These are phyloP conservation scores for Nowickia ferox DNA, from an alignment of 2,888 invertebrate genomes.

Conservation along the genomic window DNA sequence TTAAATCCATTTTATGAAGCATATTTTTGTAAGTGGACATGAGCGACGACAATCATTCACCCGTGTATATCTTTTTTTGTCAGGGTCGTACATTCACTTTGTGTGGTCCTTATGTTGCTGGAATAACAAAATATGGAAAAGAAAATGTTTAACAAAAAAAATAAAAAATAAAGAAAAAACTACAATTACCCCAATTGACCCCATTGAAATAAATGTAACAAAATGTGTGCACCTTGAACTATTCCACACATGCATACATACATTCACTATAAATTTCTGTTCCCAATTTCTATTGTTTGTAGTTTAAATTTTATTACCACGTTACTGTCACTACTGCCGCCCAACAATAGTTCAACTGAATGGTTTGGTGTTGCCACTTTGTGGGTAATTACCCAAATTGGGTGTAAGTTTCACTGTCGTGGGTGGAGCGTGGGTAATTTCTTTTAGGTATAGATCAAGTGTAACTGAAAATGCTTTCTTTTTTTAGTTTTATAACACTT, in stretches of 20 bases:
- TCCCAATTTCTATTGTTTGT: neutral
- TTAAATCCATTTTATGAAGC: slow-evolving; percentile 31
- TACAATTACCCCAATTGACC: slow-evolving; percentile 53
- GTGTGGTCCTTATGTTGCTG: slow-evolving; percentile 49
- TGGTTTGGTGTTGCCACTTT: neutral
- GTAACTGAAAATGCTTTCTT: too few species aligned
- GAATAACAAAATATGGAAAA: slow-evolving; percentile 7
- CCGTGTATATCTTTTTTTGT: slow-evolving; percentile 12
- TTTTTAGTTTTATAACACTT: too few species aligned
- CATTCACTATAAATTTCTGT: neutral
- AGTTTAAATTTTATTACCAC: slow-evolving; percentile 1
- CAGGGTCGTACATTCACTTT: slow-evolving; percentile 68
- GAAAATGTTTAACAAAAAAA: neutral
- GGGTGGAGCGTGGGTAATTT: too few species aligned
- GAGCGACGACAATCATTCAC: neutral
- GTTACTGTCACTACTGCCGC: slow-evolving; percentile 14
- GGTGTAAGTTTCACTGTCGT: too few species aligned
- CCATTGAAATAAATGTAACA: slow-evolving; percentile 47
- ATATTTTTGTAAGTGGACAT: neutral
- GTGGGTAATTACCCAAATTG: neutral
- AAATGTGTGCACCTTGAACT: slow-evolving; percentile 52
- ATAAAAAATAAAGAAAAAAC: neutral
- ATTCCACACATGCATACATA: neutral
- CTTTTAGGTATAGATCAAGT: too few species aligned
- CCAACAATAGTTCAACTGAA: slow-evolving; percentile 19